Evolutionary conservation across 2,888 invertebrate genomes (phyloP).

Genomic region (Heliconius cydno): DNA sequence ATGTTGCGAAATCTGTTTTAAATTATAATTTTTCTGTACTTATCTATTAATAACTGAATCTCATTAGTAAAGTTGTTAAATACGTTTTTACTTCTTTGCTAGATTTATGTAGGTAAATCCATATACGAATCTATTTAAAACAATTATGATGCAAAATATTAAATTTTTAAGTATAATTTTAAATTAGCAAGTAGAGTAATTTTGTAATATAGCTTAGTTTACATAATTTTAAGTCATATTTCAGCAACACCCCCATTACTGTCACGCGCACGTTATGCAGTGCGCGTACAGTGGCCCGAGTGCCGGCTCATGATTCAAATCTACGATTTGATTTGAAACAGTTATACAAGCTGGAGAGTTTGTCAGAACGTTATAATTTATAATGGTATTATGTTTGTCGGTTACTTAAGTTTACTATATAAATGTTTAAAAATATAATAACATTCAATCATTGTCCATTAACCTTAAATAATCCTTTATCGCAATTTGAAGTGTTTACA

Average conservation of each 20-base stretch:
- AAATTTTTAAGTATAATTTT: too few species aligned
- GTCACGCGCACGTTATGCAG: constrained; percentile 36
- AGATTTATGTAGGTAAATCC: neutral
- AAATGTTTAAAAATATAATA: neutral
- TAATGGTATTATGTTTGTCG: neutral
- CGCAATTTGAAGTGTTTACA: too few species aligned
- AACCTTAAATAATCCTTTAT: too few species aligned
- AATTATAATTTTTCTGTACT: constrained; percentile 19
- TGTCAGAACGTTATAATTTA: constrained; percentile 3
- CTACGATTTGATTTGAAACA: constrained; percentile 31
- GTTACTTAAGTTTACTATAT: neutral
- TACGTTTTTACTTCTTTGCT: neutral
- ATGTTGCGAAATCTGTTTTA: constrained; percentile 14
- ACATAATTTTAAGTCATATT: constrained; percentile 41
- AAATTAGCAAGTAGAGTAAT: neutral
- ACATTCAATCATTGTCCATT: neutral
- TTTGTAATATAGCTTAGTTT: constrained; percentile 30
- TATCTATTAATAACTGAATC: neutral
- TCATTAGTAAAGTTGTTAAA: neutral
- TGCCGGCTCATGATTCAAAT: constrained; percentile 33
- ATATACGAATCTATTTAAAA: too few species aligned
- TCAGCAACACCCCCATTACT: constrained; percentile 39
- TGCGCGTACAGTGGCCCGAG: constrained; percentile 11
- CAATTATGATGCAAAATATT: too few species aligned
- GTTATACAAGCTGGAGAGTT: constrained; percentile 11